phyloP scores from a whole-genome alignment of 1,140 invertebrate genomes.

The Papilio xuthus region DNA sequence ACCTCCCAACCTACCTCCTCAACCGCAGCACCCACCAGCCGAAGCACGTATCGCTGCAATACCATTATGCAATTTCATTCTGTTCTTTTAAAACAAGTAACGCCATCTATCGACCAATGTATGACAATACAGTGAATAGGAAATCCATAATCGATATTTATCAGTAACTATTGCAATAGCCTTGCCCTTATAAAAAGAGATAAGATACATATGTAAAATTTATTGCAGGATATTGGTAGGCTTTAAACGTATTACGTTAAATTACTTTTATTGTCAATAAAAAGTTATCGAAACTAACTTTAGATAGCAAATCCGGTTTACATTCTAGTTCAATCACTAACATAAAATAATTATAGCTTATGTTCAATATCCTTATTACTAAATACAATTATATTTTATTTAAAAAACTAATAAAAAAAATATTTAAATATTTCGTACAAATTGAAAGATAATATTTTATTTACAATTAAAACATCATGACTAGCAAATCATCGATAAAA shows the following conservation, averaged over 20 bases:
- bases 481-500: not conserved
- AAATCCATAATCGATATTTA: not conserved
- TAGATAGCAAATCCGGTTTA: not conserved
- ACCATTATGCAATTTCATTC: not conserved
- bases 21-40: constrained; percentile 85
- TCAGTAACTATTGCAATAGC: not conserved
- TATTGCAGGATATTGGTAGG: constrained; percentile 21
- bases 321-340: not conserved
- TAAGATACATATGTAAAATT: not conserved
- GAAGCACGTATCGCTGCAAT: constrained; percentile 85
- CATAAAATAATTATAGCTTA: not conserved
- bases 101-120: constrained; percentile 35
- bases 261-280: constrained; percentile 2
- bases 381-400: no score
- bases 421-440: not conserved
- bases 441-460: not conserved
- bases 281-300: not conserved
- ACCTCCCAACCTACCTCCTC: constrained; percentile 85
- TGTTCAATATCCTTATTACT: no score
- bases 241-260: not conserved
- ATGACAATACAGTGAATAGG: not conserved
- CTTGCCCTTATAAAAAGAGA: constrained; percentile 18
- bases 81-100: constrained; percentile 5
- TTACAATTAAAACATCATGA: no score
- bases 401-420: no score